Percentiles rank a stretch among this genome's conserved stretches.
Conservation (phyloP, 2,888 invertebrate species). For the Patella caerulea region DNA sequence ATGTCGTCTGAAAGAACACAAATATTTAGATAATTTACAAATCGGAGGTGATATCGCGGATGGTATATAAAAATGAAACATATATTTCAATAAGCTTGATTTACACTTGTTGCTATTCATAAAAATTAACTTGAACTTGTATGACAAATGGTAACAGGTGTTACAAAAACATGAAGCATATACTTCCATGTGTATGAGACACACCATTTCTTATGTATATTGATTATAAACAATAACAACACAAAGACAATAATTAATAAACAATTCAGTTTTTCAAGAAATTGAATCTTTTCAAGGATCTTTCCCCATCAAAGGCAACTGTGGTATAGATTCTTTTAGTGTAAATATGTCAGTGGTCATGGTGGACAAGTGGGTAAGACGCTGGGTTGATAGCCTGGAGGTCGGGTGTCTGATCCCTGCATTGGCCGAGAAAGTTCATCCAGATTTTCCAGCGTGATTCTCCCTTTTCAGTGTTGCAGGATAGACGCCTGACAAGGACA, state of each 20-base stretch:
- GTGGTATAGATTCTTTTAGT: not conserved
- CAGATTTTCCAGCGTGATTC: no score
- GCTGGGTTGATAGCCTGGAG: no score
- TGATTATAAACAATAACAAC: not conserved
- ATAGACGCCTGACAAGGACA: no score
- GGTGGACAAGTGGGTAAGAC: no score
- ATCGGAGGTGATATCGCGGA: not conserved
- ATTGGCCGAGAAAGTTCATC: no score
- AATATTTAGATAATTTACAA: not conserved
- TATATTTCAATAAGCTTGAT: not conserved
- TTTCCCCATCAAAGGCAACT: not conserved
- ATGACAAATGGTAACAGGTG: no score
- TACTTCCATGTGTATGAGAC: no score
- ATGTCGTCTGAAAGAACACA: conserved; percentile 79
- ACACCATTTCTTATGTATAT: no score
- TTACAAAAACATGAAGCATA: no score
- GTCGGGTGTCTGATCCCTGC: no score
- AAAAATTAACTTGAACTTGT: not conserved
- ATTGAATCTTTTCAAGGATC: not conserved
- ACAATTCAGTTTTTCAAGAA: not conserved
- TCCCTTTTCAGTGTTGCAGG: no score
- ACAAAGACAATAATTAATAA: not conserved
- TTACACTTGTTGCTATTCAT: not conserved
- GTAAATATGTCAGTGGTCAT: not conserved
- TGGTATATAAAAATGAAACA: not conserved